Evolutionary conservation across 2,113 vertebrate genomes (phyloP).

Genomic region (Protobothrops mucrosquamatus): DNA sequence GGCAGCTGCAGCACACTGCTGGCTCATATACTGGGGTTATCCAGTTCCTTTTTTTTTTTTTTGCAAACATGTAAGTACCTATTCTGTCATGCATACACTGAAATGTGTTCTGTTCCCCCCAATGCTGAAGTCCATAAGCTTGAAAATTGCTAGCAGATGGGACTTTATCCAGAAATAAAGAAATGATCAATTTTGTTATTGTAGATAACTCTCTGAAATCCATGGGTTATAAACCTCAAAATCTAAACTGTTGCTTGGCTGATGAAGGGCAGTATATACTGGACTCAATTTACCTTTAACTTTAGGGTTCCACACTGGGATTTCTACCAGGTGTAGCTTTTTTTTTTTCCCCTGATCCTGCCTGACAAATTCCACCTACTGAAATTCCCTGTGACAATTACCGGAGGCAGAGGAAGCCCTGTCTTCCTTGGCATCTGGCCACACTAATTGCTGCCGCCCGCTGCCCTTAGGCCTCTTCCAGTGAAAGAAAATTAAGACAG

Average conservation of each 20-base stretch:
- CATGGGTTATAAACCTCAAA: background rate
- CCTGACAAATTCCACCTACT: background rate
- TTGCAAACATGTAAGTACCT: background rate
- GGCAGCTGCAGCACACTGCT: too few species aligned
- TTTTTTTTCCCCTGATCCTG: background rate
- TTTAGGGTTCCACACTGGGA: background rate
- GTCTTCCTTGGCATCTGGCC: constrained; percentile 19
- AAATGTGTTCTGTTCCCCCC: background rate
- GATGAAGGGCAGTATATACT: background rate
- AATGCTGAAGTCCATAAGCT: background rate
- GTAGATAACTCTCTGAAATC: background rate
- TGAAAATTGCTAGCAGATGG: background rate
- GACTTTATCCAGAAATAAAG: background rate
- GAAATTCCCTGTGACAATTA: constrained; percentile 1
- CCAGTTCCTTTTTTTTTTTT: background rate
- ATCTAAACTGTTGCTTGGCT: background rate
- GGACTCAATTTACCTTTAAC: background rate
- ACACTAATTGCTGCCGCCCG: constrained; percentile 27
- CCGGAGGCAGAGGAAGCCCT: constrained; percentile 4
- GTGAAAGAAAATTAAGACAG: constrained; percentile 8
- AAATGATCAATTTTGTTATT: background rate
- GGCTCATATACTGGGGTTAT: background rate
- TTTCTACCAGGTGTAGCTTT: background rate
- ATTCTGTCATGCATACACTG: background rate
- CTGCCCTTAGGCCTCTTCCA: constrained; percentile 26